Conservation (phyloP, 2,797 vertebrate species). For the Microcaecilia unicolor region DNA sequence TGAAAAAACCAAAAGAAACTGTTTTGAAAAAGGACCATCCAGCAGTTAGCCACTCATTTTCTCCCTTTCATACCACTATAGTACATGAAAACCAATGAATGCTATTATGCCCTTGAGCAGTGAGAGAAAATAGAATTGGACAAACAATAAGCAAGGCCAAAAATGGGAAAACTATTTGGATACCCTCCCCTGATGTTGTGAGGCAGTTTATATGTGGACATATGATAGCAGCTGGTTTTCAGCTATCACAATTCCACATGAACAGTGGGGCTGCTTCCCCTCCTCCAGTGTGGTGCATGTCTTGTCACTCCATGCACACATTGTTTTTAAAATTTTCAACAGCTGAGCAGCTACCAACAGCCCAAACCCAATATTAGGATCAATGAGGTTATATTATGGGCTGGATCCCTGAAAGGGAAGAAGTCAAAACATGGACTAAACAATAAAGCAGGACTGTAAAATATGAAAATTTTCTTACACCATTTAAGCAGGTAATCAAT, state of each 20-base stretch:
- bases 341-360: neutral
- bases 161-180: slow-evolving; percentile 71
- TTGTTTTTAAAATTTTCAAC: neutral
- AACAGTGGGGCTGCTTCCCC: slow-evolving; percentile 12
- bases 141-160: slow-evolving; percentile 49
- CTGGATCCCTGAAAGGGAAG: no score
- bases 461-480: no score
- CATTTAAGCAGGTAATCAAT: no score
- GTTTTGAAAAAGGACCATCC: neutral
- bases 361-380: neutral
- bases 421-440: no score
- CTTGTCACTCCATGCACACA: slow-evolving; percentile 17
- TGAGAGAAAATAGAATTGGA: slow-evolving; percentile 47
- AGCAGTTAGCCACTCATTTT: neutral
- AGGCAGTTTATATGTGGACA: slow-evolving; percentile 55
- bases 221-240: slow-evolving; percentile 47
- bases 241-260: neutral
- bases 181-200: slow-evolving; percentile 35
- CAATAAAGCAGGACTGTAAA: no score
- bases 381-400: no score
- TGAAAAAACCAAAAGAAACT: no score
- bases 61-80: slow-evolving; percentile 10
- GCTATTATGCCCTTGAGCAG: slow-evolving; percentile 37
- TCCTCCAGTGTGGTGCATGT: neutral
- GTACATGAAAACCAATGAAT: slow-evolving; percentile 34